These are phyloP conservation scores for Atopsyche davidsoni DNA, from an alignment of 1,140 invertebrate species.

Conservation along the genomic window DNA sequence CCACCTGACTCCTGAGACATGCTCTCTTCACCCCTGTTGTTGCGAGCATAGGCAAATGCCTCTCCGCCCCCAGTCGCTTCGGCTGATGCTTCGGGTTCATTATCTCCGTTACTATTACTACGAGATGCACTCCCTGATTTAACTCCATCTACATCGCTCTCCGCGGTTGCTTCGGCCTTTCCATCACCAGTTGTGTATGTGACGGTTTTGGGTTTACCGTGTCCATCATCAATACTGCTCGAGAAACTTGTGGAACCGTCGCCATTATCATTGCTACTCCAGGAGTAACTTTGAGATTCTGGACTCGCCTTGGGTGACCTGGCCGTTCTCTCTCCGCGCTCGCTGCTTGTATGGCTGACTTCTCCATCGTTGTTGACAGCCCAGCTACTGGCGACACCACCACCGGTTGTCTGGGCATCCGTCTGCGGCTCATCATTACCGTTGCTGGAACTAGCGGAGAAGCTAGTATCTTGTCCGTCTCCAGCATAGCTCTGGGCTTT, in stretches of 20 bases:
- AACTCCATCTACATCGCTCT: not conserved
- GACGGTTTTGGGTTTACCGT: conserved; percentile 6
- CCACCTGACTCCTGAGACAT: too few relatives aligned
- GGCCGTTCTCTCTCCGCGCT: conserved; percentile 7
- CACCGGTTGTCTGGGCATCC: conserved; percentile 13
- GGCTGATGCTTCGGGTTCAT: not conserved
- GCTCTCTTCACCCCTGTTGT: not conserved
- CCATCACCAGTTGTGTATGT: conserved; percentile 14
- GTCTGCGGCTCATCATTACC: conserved; percentile 17
- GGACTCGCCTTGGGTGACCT: not conserved
- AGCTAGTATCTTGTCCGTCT: not conserved
- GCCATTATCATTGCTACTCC: conserved; percentile 9
- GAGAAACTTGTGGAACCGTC: conserved; percentile 4
- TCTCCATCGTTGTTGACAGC: conserved; percentile 18
- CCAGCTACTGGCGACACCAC: conserved; percentile 10
- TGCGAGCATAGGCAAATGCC: not conserved
- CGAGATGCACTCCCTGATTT: not conserved
- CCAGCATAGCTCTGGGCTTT: conserved; percentile 13
- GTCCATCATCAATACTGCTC: conserved; percentile 1
- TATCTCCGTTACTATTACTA: not conserved
- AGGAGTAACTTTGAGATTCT: conserved; percentile 9
- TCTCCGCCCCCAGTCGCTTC: not conserved
- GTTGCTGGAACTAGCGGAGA: conserved; percentile 4
- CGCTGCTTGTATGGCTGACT: conserved; percentile 16
- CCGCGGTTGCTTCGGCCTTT: not conserved